These are phyloP conservation scores for Ahaetulla prasina DNA, from an alignment of 2,113 vertebrate genomes.

Conservation along the genomic window DNA sequence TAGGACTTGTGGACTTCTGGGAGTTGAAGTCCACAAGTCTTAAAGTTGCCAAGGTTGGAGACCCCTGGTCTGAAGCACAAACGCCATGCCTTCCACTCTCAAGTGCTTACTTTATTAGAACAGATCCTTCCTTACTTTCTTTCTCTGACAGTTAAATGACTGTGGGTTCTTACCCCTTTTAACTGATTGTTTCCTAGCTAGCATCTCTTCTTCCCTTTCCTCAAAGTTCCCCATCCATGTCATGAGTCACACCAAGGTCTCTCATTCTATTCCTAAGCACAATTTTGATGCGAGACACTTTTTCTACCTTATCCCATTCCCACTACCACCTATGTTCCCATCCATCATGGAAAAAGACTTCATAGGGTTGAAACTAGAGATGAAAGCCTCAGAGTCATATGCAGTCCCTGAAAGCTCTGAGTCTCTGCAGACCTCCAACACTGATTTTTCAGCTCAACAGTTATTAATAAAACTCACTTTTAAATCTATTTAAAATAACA, in stretches of 20 bases:
- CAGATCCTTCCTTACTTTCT: not conserved
- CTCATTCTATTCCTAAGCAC: not conserved
- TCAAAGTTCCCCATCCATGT: not conserved
- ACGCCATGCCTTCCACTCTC: not conserved
- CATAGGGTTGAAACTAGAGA: not conserved
- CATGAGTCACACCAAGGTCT: not conserved
- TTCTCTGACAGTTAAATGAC: not conserved
- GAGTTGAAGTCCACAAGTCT: too few species aligned
- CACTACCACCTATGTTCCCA: not conserved
- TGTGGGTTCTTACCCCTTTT: not conserved
- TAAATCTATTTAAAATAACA: not conserved
- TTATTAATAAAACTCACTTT: not conserved
- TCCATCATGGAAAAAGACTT: not conserved
- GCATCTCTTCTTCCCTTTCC: not conserved
- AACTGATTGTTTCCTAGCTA: not conserved
- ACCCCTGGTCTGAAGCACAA: not conserved
- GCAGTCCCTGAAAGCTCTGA: not conserved
- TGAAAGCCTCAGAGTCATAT: not conserved
- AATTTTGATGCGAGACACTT: too few species aligned
- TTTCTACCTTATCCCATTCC: not conserved
- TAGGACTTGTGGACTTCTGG: too few species aligned
- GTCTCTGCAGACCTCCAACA: not conserved
- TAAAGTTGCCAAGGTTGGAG: too few species aligned
- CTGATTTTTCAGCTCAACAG: not conserved
- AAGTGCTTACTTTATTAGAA: not conserved